Conservation (phyloP, 2,888 invertebrate genomes). For the Hemicrepidius hirtus region DNA sequence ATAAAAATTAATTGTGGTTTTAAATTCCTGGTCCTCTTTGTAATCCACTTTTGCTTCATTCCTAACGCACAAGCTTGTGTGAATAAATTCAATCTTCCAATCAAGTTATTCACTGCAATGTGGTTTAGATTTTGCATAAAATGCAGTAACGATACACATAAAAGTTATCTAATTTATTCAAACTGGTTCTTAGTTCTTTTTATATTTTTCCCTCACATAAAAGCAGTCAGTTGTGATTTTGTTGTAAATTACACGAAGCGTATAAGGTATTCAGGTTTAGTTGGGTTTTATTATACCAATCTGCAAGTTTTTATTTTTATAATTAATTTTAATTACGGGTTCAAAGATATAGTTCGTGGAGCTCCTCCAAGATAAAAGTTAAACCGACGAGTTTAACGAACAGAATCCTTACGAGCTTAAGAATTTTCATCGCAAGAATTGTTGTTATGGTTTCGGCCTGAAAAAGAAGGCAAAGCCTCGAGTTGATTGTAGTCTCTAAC, state of each 20-base stretch:
- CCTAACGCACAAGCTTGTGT: background rate
- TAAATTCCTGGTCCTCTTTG: slow-evolving; percentile 37
- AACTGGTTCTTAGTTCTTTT: slow-evolving; percentile 7
- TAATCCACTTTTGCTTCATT: slow-evolving; percentile 22
- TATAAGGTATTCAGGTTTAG: slow-evolving; percentile 13
- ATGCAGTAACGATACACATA: slow-evolving; percentile 9
- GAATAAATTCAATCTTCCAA: slow-evolving; percentile 3
- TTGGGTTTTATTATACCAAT: slow-evolving; percentile 1
- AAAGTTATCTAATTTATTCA: slow-evolving; percentile 29
- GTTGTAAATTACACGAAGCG: background rate
- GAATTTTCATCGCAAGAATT: background rate
- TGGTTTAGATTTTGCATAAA: slow-evolving; percentile 12
- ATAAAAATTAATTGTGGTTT: slow-evolving; percentile 41
- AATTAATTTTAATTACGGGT: slow-evolving; percentile 7
- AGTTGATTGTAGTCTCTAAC: slow-evolving; percentile 24
- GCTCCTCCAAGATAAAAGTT: no score
- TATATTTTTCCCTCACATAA: background rate
- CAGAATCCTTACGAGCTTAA: no score
- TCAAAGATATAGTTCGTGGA: background rate
- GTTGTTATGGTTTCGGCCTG: background rate
- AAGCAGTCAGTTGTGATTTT: slow-evolving; percentile 3
- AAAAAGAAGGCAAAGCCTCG: slow-evolving; percentile 14
- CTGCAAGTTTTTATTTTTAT: slow-evolving; percentile 6
- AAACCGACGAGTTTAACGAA: no score
- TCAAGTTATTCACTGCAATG: background rate